Percentiles rank a stretch among this genome's conserved stretches.
phyloP scores from a whole-genome alignment of 2,888 invertebrate species.

The Agonum fuliginosum region DNA sequence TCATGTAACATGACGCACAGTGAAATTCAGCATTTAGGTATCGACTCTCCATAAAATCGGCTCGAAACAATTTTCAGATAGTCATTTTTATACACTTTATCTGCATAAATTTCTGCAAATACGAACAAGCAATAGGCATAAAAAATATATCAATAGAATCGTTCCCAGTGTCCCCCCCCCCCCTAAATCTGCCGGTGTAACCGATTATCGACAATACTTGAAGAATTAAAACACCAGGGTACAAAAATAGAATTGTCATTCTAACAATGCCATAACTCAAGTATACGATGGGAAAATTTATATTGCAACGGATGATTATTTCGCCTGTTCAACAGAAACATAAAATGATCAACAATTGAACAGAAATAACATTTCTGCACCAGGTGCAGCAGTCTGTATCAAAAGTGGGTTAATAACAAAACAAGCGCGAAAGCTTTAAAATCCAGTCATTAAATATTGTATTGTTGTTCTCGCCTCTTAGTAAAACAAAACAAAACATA shows the following conservation, averaged over 20 bases:
- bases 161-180: too few relatives aligned
- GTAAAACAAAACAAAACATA: slow-evolving; percentile 12
- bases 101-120: too few relatives aligned
- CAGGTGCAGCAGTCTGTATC: slow-evolving; percentile 18
- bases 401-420: slow-evolving; percentile 40
- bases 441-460: slow-evolving; percentile 12
- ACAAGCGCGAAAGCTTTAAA: slow-evolving; percentile 13
- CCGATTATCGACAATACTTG: too few relatives aligned
- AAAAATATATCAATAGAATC: too few relatives aligned
- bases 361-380: slow-evolving; percentile 31
- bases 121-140: too few relatives aligned
- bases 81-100: too few relatives aligned
- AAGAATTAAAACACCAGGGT: too few relatives aligned
- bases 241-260: slow-evolving; percentile 23
- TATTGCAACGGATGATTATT: slow-evolving; percentile 4
- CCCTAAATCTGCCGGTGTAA: too few relatives aligned
- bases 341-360: slow-evolving; percentile 18
- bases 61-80: too few relatives aligned
- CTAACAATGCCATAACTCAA: slow-evolving; percentile 3
- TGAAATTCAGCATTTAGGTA: too few relatives aligned
- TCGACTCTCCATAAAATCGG: too few relatives aligned
- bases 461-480: slow-evolving; percentile 18
- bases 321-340: background rate
- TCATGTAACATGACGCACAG: too few relatives aligned
- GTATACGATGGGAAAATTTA: slow-evolving; percentile 11